Conservation (phyloP, 2,888 invertebrate genomes). For the Spilosoma lubricipeda region DNA sequence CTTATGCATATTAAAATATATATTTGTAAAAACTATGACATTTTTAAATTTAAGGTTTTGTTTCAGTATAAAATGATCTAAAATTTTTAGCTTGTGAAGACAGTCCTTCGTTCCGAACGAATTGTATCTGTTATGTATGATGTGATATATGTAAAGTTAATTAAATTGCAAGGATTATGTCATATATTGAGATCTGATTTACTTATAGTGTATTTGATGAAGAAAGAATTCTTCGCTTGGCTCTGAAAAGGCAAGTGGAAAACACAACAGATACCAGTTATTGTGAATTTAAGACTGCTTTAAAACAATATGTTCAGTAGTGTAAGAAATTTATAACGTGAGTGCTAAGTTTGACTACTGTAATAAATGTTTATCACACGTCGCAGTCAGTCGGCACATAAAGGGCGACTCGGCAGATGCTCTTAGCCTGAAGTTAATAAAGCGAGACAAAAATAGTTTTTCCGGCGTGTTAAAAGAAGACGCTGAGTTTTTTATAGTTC, state of each 20-base stretch:
- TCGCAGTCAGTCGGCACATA: conserved; percentile 34
- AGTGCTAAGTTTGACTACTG: conserved; percentile 27
- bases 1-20: background rate
- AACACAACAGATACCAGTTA: background rate
- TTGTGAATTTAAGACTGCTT: background rate
- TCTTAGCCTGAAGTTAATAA: conserved; percentile 57
- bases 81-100: background rate
- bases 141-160: background rate
- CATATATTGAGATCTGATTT: background rate
- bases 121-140: background rate
- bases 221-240: background rate
- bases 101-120: background rate
- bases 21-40: background rate
- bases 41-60: background rate
- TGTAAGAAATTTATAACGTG: background rate
- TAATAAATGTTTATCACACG: conserved; percentile 8
- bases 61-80: background rate
- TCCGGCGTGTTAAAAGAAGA: conserved; percentile 53
- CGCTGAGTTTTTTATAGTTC: conserved; percentile 35
- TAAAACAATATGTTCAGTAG: background rate
- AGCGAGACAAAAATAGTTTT: conserved; percentile 52
- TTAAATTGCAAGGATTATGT: background rate
- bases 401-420: conserved; percentile 55
- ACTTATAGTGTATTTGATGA: background rate
- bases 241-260: background rate